Base-by-base conservation (phyloP, 1,140 invertebrate species). In the Rhizoglyphus robini region DNA sequence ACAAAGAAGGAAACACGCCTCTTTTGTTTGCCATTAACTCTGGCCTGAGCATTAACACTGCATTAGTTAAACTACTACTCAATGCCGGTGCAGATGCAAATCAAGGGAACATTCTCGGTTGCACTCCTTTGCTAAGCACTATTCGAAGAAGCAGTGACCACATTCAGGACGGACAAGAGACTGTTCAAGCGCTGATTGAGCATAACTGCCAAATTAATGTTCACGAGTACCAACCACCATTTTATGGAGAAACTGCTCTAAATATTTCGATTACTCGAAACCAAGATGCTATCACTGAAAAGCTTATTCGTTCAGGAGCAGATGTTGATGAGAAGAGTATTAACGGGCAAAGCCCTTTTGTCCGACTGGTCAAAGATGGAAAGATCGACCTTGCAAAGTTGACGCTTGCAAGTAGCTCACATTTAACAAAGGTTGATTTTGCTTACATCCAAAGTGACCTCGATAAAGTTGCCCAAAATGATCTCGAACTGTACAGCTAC, bases 41-140 rank as follows among this genome's bases (percentile, higher is more conserved):
- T 0, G 91, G 94, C 1, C 91, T 94, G 76, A 93, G 93, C 8
- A 41, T 41, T 41, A 18, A 8, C 36, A 41, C 8, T 41, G 18
- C 8, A 41, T 41, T 41, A 41, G 18, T 41, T 41, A 41, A 88
- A 74, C 87, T 90, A 4, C 77, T 98, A 41, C 83, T 99, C 0
- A 82, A 92, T 68, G 90, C 93, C 25, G 96, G 95, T 5, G 93
- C 94, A 3, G 91, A 88, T 0, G 88, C 92, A 68, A 88, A 88
- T 0, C 93, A 97, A 72, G 94, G 98, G 76, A 97, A 98, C 76
- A 54, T 69, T 84, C 84, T 87, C 63, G 95, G 95, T 13, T 89
- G 95, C 73, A 32, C 25, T 25, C 58, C 65, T n/a, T 41, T 66
- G 25, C 23, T 62, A 2, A 30, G 23, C 18, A 41, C 58, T 15